These are phyloP conservation scores for Lamproptera curius DNA, from an alignment of 2,888 invertebrate genomes.

Conservation along the genomic window DNA sequence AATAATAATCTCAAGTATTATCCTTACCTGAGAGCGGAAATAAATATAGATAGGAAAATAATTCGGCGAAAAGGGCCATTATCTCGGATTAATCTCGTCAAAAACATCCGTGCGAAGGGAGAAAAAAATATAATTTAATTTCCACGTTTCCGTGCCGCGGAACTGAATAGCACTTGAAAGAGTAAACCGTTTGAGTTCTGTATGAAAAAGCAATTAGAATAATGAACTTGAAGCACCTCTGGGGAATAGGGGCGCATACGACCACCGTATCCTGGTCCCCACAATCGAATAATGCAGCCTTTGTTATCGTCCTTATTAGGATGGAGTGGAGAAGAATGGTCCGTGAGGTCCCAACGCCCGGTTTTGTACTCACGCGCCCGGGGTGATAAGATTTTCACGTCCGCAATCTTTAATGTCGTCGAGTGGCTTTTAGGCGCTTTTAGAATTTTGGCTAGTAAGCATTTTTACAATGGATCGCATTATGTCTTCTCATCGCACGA, in stretches of 20 bases:
- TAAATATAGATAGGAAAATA: slow-evolving; percentile 31
- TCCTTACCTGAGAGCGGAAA: slow-evolving; percentile 18
- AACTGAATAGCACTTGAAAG: slow-evolving; percentile 60
- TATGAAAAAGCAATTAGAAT: slow-evolving; percentile 66
- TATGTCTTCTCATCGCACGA: too few relatives aligned
- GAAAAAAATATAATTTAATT: slow-evolving; percentile 64
- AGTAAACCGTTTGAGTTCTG: slow-evolving; percentile 56
- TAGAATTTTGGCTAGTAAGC: slow-evolving; percentile 38
- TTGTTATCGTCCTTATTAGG: slow-evolving; percentile 1
- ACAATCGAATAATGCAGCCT: slow-evolving; percentile 6
- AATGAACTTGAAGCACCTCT: slow-evolving; percentile 63
- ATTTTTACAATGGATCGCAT: slow-evolving; percentile 33
- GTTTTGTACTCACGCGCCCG: slow-evolving; percentile 28
- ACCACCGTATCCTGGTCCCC: slow-evolving; percentile 32
- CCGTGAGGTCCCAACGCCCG: slow-evolving; percentile 26
- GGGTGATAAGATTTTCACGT: slow-evolving; percentile 41
- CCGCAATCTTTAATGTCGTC: slow-evolving; percentile 63
- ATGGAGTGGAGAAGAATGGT: slow-evolving; percentile 23
- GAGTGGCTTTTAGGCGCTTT: slow-evolving; percentile 42
- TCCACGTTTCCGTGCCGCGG: slow-evolving; percentile 57
- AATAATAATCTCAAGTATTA: slow-evolving; percentile 13
- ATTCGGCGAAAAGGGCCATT: slow-evolving; percentile 37
- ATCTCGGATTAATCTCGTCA: slow-evolving; percentile 55
- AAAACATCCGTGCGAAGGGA: slow-evolving; percentile 41
- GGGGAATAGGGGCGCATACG: slow-evolving; percentile 29